Base-by-base conservation (phyloP, 2,113 vertebrate genomes). In the Ammodytes dubius region DNA sequence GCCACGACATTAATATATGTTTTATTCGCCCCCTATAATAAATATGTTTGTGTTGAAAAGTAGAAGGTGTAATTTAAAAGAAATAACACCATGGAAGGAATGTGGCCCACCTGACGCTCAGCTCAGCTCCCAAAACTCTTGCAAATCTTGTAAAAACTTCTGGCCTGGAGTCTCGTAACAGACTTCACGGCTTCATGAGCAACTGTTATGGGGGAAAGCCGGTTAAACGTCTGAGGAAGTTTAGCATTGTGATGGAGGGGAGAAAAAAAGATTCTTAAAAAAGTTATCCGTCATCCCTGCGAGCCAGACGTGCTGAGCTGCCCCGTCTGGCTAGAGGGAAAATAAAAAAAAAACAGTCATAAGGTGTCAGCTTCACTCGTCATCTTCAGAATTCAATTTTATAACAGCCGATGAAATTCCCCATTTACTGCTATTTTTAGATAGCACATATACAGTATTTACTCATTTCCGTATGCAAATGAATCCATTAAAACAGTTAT, bases 401-500 rank as follows among this genome's bases (percentile, higher is more conserved):
- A 74, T 7, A 27, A 4, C 63, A 7, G 72, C 84, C 83, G 77
- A 87, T 82, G 68, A 87, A 84, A 71, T 70, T 49, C 43, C 82
- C 68, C 66, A 49, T 87, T 88, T 52, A 17, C 79, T 66, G 83
- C 83, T 70, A 67, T 90, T 86, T 93, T 84, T 79, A 91, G 90
- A 94, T 90, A 93, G 79, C 78, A 40, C 53, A 74, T 60, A 63
- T 75, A 76, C 50, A 73, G 77, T 83, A 92, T 92, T 92, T 89
- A 89, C 89, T 91, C 81, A 93, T 94, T 94, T 90, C 90, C 65
- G 49, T 52, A 92, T 92, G 92, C 83, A 92, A 93, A 94, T 91
- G 46, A 88, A 67, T 81, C 86, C 79, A 93, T 90, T 91, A 92
- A 91, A 89, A 92, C 79, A 89, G 87, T 89, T 70, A 85, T 60